phyloP scores from a whole-genome alignment of 92 coral and sea anemone genomes.

The Phenganax subtilis region DNA sequence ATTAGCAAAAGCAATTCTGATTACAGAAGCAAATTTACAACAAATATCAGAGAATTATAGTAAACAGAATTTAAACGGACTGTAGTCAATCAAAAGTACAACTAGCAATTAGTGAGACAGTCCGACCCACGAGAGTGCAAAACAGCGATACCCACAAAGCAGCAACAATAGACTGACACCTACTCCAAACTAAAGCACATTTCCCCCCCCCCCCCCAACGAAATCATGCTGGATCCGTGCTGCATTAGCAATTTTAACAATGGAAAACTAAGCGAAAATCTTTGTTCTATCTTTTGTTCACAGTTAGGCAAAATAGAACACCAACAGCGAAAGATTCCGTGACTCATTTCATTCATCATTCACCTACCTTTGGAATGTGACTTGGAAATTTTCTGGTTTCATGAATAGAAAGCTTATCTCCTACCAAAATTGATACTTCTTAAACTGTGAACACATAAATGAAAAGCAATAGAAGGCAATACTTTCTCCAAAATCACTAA shows the following conservation, averaged over 20 bases:
- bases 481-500: background rate
- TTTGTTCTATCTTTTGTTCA: too few species aligned
- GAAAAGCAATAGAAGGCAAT: background rate
- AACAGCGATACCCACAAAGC: too few species aligned
- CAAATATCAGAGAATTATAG: background rate
- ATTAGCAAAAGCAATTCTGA: background rate
- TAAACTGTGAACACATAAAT: background rate
- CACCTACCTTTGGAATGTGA: constrained; percentile 31
- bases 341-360: background rate
- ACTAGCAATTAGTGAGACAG: too few species aligned
- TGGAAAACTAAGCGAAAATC: too few species aligned
- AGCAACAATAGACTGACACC: too few species aligned
- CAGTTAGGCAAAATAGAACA: background rate
- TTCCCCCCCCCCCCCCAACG: too few species aligned
- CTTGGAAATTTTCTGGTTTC: constrained; percentile 21
- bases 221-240: too few species aligned
- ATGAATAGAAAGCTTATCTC: constrained; percentile 12
- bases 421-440: background rate
- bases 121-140: too few species aligned
- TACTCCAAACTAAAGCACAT: too few species aligned
- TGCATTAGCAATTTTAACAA: too few species aligned
- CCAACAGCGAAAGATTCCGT: background rate
- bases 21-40: background rate
- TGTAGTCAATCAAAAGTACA: too few species aligned
- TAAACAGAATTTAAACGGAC: too few species aligned